Evolutionary conservation across 2,113 vertebrate species (phyloP).

Genomic region (Cottus gobio): DNA sequence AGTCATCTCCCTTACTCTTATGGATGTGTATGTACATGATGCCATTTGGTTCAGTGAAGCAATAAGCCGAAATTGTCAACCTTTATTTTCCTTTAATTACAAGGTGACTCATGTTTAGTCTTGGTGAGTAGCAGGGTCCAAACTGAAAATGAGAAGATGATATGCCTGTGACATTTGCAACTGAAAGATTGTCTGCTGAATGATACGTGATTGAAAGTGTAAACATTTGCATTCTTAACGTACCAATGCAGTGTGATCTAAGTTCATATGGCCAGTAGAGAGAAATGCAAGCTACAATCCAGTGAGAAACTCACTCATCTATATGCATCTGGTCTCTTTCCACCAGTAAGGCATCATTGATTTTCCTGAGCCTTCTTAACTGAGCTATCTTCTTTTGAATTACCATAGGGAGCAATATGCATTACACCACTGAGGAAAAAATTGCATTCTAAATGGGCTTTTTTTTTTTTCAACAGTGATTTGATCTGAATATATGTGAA

Average conservation of each 20-base stretch:
- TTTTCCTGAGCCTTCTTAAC: conserved; percentile 76
- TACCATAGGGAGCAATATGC: conserved; percentile 73
- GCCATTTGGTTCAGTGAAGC: conserved; percentile 33
- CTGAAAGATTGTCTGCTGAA: conserved; percentile 6
- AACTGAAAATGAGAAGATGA: neutral
- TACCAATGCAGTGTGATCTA: neutral
- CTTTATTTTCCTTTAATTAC: conserved; percentile 52
- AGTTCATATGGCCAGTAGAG: conserved; percentile 17
- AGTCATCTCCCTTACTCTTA: conserved; percentile 15
- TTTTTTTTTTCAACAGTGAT: conserved; percentile 77
- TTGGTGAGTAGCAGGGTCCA: neutral
- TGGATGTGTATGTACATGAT: conserved; percentile 34
- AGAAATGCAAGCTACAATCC: conserved; percentile 26
- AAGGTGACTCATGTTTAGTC: conserved; percentile 13
- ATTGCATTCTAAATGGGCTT: conserved; percentile 74
- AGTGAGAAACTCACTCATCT: conserved; percentile 61
- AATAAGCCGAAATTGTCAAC: conserved; percentile 38
- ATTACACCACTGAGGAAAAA: conserved; percentile 71
- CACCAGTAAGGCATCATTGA: conserved; percentile 75
- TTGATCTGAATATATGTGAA: conserved; percentile 79
- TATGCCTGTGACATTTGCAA: conserved; percentile 7
- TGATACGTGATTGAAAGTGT: neutral
- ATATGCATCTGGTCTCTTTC: conserved; percentile 74
- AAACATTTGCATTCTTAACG: conserved; percentile 8
- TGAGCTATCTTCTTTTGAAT: conserved; percentile 81